Percentiles rank a stretch among this genome's conserved stretches.
These are phyloP conservation scores for Polypedilum pembai DNA, from an alignment of 1,140 invertebrate genomes.

Conservation along the genomic window DNA sequence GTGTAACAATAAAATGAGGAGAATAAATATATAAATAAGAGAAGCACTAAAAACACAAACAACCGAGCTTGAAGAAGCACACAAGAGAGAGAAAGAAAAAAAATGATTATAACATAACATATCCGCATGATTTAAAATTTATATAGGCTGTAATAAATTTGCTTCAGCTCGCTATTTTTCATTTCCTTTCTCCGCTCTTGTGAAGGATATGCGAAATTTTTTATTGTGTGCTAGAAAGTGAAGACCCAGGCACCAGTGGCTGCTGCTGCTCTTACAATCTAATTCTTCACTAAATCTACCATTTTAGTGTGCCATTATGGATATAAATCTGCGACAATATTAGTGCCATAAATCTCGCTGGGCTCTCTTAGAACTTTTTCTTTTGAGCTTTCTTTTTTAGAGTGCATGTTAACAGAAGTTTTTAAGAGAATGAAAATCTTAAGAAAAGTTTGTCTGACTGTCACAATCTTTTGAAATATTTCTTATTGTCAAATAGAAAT, in stretches of 20 bases:
- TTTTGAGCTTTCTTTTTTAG: too few relatives aligned
- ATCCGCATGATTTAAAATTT: slow-evolving; percentile 28
- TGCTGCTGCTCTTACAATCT: too few relatives aligned
- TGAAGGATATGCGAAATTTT: slow-evolving; percentile 2
- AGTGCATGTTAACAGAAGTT: too few relatives aligned
- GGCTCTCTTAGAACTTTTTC: too few relatives aligned
- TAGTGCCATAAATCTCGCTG: background rate
- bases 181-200: background rate
- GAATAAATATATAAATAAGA: background rate
- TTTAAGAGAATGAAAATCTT: too few relatives aligned
- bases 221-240: background rate
- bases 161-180: slow-evolving; percentile 22
- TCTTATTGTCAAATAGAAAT: too few relatives aligned
- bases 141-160: slow-evolving; percentile 25
- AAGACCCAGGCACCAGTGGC: background rate
- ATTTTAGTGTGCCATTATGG: background rate
- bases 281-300: too few relatives aligned
- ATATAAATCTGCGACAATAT: background rate
- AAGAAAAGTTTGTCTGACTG: background rate
- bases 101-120: slow-evolving; percentile 23
- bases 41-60: background rate
- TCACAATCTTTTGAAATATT: too few relatives aligned
- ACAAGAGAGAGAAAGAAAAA: background rate
- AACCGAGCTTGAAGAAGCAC: background rate
- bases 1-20: background rate